These are phyloP conservation scores for Agrochola lota DNA, from an alignment of 2,888 invertebrate genomes.

Conservation along the genomic window DNA sequence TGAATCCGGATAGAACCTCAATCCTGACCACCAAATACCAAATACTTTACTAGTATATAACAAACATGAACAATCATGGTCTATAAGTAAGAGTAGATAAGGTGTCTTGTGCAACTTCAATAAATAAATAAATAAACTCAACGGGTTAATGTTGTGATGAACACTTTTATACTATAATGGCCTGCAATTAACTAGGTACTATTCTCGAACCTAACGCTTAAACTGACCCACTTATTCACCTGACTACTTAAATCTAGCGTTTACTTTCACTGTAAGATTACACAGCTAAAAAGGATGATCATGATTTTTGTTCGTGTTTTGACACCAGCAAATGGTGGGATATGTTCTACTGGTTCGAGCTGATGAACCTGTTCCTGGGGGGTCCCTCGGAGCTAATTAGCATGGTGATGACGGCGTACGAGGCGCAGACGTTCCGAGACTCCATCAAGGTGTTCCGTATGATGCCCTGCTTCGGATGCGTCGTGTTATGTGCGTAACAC, in stretches of 20 bases:
- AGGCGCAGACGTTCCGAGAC: conserved; percentile 67
- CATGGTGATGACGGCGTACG: conserved; percentile 59
- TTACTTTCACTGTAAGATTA: neutral
- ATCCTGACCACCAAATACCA: neutral
- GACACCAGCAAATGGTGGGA: conserved; percentile 65
- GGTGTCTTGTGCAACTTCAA: too few relatives aligned
- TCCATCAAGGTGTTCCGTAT: conserved; percentile 69
- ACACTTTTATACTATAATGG: too few relatives aligned
- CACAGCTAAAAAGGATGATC: neutral
- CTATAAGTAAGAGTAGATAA: too few relatives aligned
- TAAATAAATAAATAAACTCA: too few relatives aligned
- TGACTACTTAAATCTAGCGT: neutral
- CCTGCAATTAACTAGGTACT: too few relatives aligned
- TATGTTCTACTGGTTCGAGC: conserved; percentile 71
- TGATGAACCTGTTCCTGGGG: conserved; percentile 60
- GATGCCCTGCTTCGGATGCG: conserved; percentile 73
- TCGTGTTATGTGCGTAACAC: conserved; percentile 62
- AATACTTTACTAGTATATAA: too few relatives aligned
- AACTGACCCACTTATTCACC: too few relatives aligned
- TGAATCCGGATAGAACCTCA: neutral
- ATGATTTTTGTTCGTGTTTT: neutral
- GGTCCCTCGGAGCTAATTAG: conserved; percentile 61
- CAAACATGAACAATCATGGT: too few relatives aligned
- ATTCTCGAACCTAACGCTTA: too few relatives aligned
- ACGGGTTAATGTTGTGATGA: too few relatives aligned